These are phyloP conservation scores for Drosophila colorata DNA, from an alignment of 2,888 invertebrate species.

Conservation along the genomic window DNA sequence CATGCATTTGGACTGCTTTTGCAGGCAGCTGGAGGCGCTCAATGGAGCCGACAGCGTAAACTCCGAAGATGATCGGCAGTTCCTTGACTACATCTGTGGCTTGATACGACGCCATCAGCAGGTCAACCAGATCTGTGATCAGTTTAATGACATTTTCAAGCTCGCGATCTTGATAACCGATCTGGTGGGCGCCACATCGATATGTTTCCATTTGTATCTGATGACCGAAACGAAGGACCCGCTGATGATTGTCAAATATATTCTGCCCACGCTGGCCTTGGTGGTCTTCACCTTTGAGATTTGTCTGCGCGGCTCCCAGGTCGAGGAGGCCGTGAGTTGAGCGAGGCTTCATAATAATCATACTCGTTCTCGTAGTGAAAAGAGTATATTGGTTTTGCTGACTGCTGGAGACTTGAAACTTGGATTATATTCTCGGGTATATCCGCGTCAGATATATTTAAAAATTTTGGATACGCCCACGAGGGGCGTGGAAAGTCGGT, in stretches of 20 bases:
- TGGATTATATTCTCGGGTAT: too few relatives aligned
- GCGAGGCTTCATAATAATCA: too few relatives aligned
- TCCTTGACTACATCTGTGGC: conserved; percentile 15
- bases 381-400: too few relatives aligned
- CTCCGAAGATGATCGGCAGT: neutral
- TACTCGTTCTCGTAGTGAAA: too few relatives aligned
- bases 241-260: conserved; percentile 20
- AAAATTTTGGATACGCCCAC: too few relatives aligned
- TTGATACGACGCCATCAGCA: conserved; percentile 60
- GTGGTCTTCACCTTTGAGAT: conserved; percentile 56
- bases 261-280: conserved; percentile 12
- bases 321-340: conserved; percentile 61
- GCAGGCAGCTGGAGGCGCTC: conserved; percentile 20
- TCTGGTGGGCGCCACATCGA: conserved; percentile 43
- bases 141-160: conserved; percentile 64
- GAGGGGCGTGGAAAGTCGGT: too few relatives aligned
- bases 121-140: conserved; percentile 40
- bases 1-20: conserved; percentile 54
- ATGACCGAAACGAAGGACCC: conserved; percentile 47
- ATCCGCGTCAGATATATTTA: too few relatives aligned
- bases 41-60: conserved; percentile 21
- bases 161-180: conserved; percentile 33
- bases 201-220: conserved; percentile 65
- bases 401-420: too few relatives aligned
- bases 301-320: conserved; percentile 54